These are phyloP conservation scores for Glomeris maerens DNA, from an alignment of 1,140 invertebrate species.

Conservation along the genomic window DNA sequence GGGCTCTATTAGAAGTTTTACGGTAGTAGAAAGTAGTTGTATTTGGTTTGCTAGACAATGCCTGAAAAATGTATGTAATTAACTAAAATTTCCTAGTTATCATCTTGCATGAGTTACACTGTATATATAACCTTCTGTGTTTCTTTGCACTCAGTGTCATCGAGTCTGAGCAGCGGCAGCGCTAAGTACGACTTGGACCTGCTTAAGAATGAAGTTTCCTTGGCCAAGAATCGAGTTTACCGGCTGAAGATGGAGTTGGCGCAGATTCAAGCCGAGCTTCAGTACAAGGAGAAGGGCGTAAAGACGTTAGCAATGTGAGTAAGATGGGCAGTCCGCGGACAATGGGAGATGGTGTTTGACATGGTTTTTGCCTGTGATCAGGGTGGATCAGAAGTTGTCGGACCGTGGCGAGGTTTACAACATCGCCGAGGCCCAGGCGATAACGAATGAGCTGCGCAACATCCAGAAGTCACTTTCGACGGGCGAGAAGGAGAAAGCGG, in stretches of 20 bases:
- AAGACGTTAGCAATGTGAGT: conserved; percentile 53
- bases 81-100: no score
- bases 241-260: conserved; percentile 76
- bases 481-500: conserved; percentile 81
- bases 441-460: conserved; percentile 78
- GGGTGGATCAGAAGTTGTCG: conserved; percentile 79
- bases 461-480: conserved; percentile 79
- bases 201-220: conserved; percentile 76
- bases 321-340: not conserved
- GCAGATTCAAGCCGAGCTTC: conserved; percentile 80
- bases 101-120: not conserved
- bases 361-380: conserved; percentile 23
- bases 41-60: no score
- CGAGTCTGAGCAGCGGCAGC: conserved; percentile 69
- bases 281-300: conserved; percentile 77
- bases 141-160: conserved; percentile 56
- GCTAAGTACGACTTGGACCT: conserved; percentile 89
- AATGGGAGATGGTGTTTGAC: not conserved
- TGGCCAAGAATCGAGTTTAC: conserved; percentile 73
- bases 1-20: no score
- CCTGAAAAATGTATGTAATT: no score
- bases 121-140: not conserved
- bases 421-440: conserved; percentile 81
- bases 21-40: no score
- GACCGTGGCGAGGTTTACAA: conserved; percentile 74